A percentile compares a stretch with the other conserved stretches of the same genome.
Conservation (phyloP, 92 coral and sea anemone species). For the Palythoa heliodiscus region DNA sequence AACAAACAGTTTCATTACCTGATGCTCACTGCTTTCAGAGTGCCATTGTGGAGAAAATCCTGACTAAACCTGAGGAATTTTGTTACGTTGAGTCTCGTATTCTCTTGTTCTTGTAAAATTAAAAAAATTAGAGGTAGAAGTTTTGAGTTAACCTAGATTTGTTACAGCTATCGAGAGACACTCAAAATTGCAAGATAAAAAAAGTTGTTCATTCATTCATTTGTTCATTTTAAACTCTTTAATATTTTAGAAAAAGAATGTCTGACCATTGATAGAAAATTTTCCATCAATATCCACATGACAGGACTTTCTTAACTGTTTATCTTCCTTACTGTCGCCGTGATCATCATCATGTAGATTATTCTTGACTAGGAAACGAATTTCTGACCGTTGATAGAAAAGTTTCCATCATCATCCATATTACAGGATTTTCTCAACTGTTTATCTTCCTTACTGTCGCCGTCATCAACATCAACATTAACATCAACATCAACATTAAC, state of each 20-base stretch:
- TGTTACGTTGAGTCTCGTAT: no score
- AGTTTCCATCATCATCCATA: slow-evolving; percentile 15
- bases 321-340: slow-evolving; percentile 8
- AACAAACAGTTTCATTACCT: no score
- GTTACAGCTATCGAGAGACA: no score
- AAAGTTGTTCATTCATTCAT: no score
- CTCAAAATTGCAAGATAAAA: no score
- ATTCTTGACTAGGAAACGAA: background rate
- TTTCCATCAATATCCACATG: slow-evolving; percentile 10
- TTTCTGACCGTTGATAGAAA: background rate
- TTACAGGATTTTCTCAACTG: slow-evolving; percentile 21
- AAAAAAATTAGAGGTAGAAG: no score
- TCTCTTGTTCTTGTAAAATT: no score
- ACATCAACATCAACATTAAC: background rate
- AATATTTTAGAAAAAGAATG: background rate
- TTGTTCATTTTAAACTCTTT: no score
- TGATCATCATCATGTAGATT: background rate
- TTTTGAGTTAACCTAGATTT: no score
- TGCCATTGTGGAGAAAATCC: no score
- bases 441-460: slow-evolving; percentile 13
- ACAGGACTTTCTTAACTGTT: slow-evolving; percentile 24
- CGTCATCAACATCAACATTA: background rate
- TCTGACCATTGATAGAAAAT: background rate
- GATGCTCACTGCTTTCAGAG: no score
- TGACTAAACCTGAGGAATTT: no score